Percentiles rank a stretch among this genome's conserved stretches.
Conservation (phyloP, 2,888 invertebrate genomes). For the Crepidodera aurea region DNA sequence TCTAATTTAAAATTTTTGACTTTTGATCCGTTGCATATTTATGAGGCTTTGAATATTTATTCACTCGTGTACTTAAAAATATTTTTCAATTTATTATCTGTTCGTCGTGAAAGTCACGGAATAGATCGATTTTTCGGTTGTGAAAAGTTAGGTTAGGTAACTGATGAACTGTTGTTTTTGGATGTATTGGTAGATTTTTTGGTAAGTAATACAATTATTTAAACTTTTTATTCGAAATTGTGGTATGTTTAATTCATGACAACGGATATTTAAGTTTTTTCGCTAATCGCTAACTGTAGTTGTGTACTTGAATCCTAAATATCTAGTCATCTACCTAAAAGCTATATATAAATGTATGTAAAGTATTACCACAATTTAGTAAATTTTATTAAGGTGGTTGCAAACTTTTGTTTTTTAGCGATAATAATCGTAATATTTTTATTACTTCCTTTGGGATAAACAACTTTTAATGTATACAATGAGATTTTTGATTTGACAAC, state of each 20-base stretch:
- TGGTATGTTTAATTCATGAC: constrained; percentile 20
- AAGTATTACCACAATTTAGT: no score
- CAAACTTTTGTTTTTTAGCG: not conserved
- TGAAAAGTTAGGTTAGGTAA: constrained; percentile 27
- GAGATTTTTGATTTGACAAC: not conserved
- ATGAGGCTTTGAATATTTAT: constrained; percentile 20
- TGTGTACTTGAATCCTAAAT: no score
- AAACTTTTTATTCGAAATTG: not conserved
- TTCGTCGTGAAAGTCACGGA: not conserved
- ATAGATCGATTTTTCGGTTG: constrained; percentile 6
- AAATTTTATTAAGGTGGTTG: no score
- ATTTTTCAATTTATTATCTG: not conserved
- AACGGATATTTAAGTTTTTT: not conserved
- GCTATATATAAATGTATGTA: no score
- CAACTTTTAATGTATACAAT: not conserved
- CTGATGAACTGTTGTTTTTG: not conserved
- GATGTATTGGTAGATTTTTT: constrained; percentile 30
- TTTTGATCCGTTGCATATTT: constrained; percentile 37
- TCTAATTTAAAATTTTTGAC: constrained; percentile 22
- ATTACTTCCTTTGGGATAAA: not conserved
- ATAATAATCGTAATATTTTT: not conserved
- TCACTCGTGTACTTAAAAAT: not conserved
- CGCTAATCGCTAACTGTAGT: no score
- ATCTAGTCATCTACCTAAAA: no score
- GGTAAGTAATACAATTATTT: constrained; percentile 26